Evolutionary conservation across 2,888 invertebrate genomes (phyloP), one percentile per base, ranked within the genome.

Genomic region (Ectobius pallidus): DNA sequence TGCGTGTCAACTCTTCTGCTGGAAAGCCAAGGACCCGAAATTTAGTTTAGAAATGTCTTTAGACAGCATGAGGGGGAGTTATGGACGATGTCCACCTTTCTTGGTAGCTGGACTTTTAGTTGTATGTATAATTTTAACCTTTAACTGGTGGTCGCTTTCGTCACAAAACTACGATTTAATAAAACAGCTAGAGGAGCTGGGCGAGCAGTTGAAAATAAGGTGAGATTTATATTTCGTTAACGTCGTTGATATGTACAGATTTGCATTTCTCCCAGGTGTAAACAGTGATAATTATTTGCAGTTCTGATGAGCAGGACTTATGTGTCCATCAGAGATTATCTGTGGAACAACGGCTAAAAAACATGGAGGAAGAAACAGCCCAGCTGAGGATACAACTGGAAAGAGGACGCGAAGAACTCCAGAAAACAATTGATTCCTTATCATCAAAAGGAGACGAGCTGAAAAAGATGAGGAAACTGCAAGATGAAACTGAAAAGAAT

Each of bases 1-100:
- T 58, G 58, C 58, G 58, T 58, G 58, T 58, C 32, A 58, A 16
- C 58, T 58, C 1, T 7, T 32, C 58, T 58, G 32, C 22, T 58
- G 1, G 58, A 30, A 32, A 58, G 3, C n/a, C 3, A 0, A 52
- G 25, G 52, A 2, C 30, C 58, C n/a, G 58, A 30, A 58, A 58
- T 3, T n/a, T n/a, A n/a, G n/a, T n/a, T 85, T 79, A 80, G 84
- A 79, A 58, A 76, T 7, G 75, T 79, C 65, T 80, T 86, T 55
- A 82, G 75, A 75, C 42, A 72, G 49, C 32, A 75, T 74, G 70
- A 69, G 75, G 49, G 75, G 75, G 3, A 70, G 44, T 67, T 67
- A 73, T 61, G 73, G 73, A 72, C 72, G 75, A 20, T 75, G 71
- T 72, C 75, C 75, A 55, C 73, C 75, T 9, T 75, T 74, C 39